Percentiles rank a stretch among this genome's conserved stretches.
These are phyloP conservation scores for Vombatus ursinus DNA, from an alignment of 2,113 vertebrate genomes.

Conservation along the genomic window DNA sequence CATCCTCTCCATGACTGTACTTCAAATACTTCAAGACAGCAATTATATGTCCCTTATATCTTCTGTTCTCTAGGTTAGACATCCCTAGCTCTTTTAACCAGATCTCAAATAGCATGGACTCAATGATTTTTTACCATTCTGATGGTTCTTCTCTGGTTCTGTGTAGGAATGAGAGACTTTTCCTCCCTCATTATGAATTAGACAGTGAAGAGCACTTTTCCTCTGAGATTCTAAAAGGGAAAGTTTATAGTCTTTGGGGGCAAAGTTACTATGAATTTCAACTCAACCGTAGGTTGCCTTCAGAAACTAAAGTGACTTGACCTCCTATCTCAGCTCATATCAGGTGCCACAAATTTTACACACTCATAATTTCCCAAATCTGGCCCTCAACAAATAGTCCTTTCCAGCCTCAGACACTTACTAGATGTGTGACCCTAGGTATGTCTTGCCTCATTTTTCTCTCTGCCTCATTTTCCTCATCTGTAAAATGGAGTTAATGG, in stretches of 20 bases:
- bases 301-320: not conserved
- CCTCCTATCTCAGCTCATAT: not conserved
- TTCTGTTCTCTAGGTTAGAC: not conserved
- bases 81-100: not conserved
- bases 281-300: too few relatives aligned
- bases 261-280: too few relatives aligned
- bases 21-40: not conserved
- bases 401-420: too few relatives aligned
- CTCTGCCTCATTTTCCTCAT: too few relatives aligned
- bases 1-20: not conserved
- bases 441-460: too few relatives aligned
- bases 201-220: too few relatives aligned
- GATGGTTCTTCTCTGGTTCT: not conserved
- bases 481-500: too few relatives aligned
- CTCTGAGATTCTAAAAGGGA: not conserved
- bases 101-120: not conserved
- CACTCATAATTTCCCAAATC: too few relatives aligned
- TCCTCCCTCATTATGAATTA: too few relatives aligned
- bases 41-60: not conserved
- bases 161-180: too few relatives aligned
- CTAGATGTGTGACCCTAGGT: too few relatives aligned
- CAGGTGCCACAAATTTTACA: not conserved
- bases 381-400: too few relatives aligned
- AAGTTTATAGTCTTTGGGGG: not conserved
- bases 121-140: not conserved